phyloP scores from a whole-genome alignment of 1,140 invertebrate genomes.

The Mycetomoellerius zeteki region DNA sequence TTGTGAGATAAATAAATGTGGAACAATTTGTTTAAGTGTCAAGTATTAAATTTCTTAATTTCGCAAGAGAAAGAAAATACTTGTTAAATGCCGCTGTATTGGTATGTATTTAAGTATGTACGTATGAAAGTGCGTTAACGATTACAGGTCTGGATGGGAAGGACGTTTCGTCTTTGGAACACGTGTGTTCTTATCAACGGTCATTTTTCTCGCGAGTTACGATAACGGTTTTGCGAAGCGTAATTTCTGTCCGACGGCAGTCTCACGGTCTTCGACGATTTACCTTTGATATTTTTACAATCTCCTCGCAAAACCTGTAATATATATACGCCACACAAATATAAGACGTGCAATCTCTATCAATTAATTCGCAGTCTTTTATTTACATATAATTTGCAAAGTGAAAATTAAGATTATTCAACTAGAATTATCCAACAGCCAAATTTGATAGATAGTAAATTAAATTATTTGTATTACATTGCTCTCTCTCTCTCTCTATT shows the following conservation, averaged over 20 bases:
- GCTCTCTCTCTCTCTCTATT: too few relatives aligned
- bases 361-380: neutral
- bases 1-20: neutral
- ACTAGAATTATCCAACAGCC: neutral
- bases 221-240: conserved; percentile 72
- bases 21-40: neutral
- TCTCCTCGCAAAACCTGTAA: neutral
- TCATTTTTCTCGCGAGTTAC: conserved; percentile 67
- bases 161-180: conserved; percentile 75
- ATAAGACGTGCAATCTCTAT: neutral
- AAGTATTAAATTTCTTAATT: neutral
- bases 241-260: conserved; percentile 61
- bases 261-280: neutral
- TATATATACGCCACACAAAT: neutral
- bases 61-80: neutral
- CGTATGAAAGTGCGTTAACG: neutral
- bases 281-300: conserved; percentile 18
- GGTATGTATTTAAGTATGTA: neutral
- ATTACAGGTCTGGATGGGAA: conserved; percentile 40
- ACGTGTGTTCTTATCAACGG: conserved; percentile 74
- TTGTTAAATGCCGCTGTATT: neutral
- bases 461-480: neutral
- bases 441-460: neutral
- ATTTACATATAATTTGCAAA: neutral
- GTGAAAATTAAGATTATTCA: neutral